Evolutionary conservation across 1,140 invertebrate species (phyloP).

Genomic region (Limonius californicus): DNA sequence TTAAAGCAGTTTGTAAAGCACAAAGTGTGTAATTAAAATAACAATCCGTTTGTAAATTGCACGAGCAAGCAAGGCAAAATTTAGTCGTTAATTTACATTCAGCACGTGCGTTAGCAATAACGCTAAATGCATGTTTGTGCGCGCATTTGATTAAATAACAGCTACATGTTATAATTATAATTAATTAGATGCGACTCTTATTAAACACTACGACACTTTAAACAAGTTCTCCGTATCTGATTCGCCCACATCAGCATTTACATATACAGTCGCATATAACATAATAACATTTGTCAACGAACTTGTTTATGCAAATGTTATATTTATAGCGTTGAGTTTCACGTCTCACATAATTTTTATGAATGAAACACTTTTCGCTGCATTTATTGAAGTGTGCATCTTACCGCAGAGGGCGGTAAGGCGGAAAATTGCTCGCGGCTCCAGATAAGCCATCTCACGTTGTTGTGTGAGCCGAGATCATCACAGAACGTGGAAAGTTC

Average conservation of each 20-base stretch:
- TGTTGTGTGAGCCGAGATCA: conserved; percentile 30
- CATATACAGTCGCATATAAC: conserved; percentile 22
- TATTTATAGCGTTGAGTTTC: conserved; percentile 21
- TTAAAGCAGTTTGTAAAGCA: too few relatives aligned
- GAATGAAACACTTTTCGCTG: conserved; percentile 23
- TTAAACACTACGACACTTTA: background rate
- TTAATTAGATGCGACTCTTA: background rate
- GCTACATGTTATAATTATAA: background rate
- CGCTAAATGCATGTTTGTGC: too few relatives aligned
- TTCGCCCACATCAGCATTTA: conserved; percentile 3
- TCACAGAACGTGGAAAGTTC: conserved; percentile 37
- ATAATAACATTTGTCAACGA: conserved; percentile 35
- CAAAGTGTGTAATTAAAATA: too few relatives aligned
- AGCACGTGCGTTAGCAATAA: too few relatives aligned
- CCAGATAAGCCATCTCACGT: conserved; percentile 32
- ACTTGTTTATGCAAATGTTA: conserved; percentile 35
- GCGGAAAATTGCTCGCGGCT: conserved; percentile 8
- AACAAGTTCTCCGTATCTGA: conserved; percentile 3
- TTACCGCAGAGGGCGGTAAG: conserved; percentile 8
- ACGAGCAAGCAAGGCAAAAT: too few relatives aligned
- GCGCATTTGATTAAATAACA: background rate
- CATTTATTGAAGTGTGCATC: conserved; percentile 1
- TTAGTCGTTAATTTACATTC: too few relatives aligned
- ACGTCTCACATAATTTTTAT: conserved; percentile 32
- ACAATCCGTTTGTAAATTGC: too few relatives aligned